A percentile compares a stretch with the other conserved stretches of the same genome.
Evolutionary conservation across 2,113 vertebrate species (phyloP).

Genomic region (Taxidea taxus): DNA sequence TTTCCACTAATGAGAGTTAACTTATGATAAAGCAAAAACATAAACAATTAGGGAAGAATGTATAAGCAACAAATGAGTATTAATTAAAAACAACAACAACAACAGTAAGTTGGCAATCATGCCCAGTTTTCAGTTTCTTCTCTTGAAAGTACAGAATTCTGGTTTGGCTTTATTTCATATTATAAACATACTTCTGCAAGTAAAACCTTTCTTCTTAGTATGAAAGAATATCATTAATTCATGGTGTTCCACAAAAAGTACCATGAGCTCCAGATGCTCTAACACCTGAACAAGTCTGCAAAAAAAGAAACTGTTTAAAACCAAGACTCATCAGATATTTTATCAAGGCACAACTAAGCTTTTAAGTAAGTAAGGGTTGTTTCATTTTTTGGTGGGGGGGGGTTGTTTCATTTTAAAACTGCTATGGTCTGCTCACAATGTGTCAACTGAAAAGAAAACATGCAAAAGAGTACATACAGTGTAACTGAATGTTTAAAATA

Average conservation of each 20-base stretch:
- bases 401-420: background rate
- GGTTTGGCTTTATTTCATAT: background rate
- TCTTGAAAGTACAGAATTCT: background rate
- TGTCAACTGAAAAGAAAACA: background rate
- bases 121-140: slow-evolving; percentile 7
- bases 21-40: background rate
- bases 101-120: background rate
- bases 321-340: background rate
- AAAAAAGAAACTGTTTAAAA: slow-evolving; percentile 7
- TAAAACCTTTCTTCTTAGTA: background rate
- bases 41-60: background rate
- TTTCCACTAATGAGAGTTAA: background rate
- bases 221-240: background rate
- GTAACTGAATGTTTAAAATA: background rate
- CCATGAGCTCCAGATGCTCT: background rate
- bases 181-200: background rate
- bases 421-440: background rate
- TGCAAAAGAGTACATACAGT: background rate
- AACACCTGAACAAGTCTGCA: background rate
- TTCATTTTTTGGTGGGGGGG: background rate
- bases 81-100: background rate
- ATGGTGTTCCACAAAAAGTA: background rate
- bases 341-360: background rate
- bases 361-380: background rate
- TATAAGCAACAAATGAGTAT: background rate